These are phyloP conservation scores for Heteractis magnifica DNA, from an alignment of 92 coral and sea anemone genomes.

Conservation along the genomic window DNA sequence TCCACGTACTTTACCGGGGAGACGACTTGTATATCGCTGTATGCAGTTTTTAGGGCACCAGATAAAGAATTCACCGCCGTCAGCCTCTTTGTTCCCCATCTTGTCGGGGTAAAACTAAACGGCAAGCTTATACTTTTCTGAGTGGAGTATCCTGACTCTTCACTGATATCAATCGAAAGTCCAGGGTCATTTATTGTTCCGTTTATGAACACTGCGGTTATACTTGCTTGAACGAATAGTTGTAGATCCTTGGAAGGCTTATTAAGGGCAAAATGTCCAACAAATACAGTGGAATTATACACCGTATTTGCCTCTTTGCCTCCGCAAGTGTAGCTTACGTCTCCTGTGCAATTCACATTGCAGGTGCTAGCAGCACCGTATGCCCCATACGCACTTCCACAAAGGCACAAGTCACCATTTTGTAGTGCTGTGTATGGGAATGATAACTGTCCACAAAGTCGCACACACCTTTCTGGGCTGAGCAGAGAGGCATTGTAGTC, in stretches of 20 bases:
- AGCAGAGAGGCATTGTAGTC: constrained; percentile 52
- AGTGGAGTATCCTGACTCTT: constrained; percentile 46
- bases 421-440: constrained; percentile 72
- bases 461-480: constrained; percentile 59
- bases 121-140: constrained; percentile 8
- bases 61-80: constrained; percentile 29
- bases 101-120: constrained; percentile 43
- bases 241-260: constrained; percentile 17
- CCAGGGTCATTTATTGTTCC: constrained; percentile 35
- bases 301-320: constrained; percentile 63
- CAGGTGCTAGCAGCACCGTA: constrained; percentile 43
- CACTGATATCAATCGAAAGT: constrained; percentile 45
- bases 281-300: constrained; percentile 64
- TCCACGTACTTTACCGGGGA: constrained; percentile 46
- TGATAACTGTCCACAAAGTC: constrained; percentile 55
- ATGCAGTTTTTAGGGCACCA: constrained; percentile 21
- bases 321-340: constrained; percentile 57
- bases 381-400: constrained; percentile 52
- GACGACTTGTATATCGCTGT: constrained; percentile 28
- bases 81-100: constrained; percentile 61
- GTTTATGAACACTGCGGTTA: constrained; percentile 47
- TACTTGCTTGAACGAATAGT: constrained; percentile 42
- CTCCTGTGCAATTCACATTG: constrained; percentile 65
- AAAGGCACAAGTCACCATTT: constrained; percentile 75
- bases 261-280: constrained; percentile 36